A percentile compares a stretch with the other conserved stretches of the same genome.
Conservation (phyloP, 2,113 vertebrate species). For the Poeciliopsis turrubarensis region DNA sequence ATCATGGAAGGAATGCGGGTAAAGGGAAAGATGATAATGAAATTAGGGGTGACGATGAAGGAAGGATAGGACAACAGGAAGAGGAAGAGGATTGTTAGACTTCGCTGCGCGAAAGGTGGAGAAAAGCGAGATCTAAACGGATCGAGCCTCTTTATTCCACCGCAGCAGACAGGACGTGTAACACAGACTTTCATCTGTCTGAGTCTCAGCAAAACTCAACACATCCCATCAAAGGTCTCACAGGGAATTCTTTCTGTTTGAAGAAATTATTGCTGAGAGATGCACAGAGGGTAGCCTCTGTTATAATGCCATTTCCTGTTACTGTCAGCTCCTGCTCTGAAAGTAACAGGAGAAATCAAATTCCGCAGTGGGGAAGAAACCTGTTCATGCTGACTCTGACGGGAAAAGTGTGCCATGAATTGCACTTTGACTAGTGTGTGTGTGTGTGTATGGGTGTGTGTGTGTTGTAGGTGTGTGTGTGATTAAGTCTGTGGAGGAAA, state of each 20-base stretch:
- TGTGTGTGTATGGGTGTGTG: neutral
- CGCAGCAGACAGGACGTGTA: slow-evolving; percentile 10
- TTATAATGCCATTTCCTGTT: slow-evolving; percentile 36
- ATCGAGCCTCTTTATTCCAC: slow-evolving; percentile 14
- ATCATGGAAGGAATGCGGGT: neutral
- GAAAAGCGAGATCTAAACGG: slow-evolving; percentile 10
- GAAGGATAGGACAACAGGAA: neutral
- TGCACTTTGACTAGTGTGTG: slow-evolving; percentile 39
- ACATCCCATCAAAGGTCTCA: slow-evolving; percentile 37
- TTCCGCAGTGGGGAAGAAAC: slow-evolving; percentile 43
- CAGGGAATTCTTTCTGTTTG: slow-evolving; percentile 27
- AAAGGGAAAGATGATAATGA: slow-evolving; percentile 18
- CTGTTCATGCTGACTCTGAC: slow-evolving; percentile 53
- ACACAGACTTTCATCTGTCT: slow-evolving; percentile 27
- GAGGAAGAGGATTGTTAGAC: slow-evolving; percentile 5
- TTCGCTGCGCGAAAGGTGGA: neutral
- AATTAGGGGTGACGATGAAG: slow-evolving; percentile 26
- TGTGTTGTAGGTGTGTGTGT: slow-evolving; percentile 44
- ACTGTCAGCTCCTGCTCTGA: slow-evolving; percentile 40
- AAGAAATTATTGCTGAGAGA: slow-evolving; percentile 36
- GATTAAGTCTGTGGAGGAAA: slow-evolving; percentile 20
- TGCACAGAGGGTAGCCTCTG: neutral
- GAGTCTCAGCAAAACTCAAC: slow-evolving; percentile 29
- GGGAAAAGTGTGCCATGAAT: slow-evolving; percentile 53
- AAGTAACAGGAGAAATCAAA: slow-evolving; percentile 49